phyloP scores from a whole-genome alignment of 2,797 vertebrate genomes.

The Pelochelys cantorii region DNA sequence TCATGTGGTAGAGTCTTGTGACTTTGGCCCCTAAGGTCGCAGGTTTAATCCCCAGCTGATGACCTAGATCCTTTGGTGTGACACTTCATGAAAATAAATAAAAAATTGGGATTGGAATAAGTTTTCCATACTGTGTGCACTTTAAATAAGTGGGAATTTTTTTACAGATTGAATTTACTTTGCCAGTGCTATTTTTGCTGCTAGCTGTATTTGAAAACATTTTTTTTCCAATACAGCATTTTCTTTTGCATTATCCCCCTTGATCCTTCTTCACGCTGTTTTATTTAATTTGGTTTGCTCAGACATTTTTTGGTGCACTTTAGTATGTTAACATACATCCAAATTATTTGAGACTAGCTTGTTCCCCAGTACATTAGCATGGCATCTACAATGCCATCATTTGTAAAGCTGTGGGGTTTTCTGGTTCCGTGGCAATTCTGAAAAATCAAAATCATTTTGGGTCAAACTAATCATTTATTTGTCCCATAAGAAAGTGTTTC shows the following conservation, averaged over 20 bases:
- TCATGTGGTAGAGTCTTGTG: too few species aligned
- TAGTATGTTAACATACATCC: neutral
- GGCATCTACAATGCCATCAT: neutral
- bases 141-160: constrained; percentile 25
- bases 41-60: too few species aligned
- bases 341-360: neutral
- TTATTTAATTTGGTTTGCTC: constrained; percentile 23
- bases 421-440: neutral
- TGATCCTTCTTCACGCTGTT: constrained; percentile 33
- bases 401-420: neutral
- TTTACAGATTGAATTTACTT: constrained; percentile 29
- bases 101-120: constrained; percentile 35
- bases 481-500: neutral
- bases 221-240: constrained; percentile 15
- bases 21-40: too few species aligned
- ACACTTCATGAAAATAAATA: constrained; percentile 32
- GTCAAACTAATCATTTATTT: neutral
- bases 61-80: neutral
- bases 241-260: constrained; percentile 45
- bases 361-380: neutral
- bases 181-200: constrained; percentile 50
- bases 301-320: neutral
- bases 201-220: constrained; percentile 25
- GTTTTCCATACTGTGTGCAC: neutral
- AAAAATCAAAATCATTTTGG: neutral